These are phyloP conservation scores for Stomorhina lunata DNA, from an alignment of 2,888 invertebrate genomes.

Conservation along the genomic window DNA sequence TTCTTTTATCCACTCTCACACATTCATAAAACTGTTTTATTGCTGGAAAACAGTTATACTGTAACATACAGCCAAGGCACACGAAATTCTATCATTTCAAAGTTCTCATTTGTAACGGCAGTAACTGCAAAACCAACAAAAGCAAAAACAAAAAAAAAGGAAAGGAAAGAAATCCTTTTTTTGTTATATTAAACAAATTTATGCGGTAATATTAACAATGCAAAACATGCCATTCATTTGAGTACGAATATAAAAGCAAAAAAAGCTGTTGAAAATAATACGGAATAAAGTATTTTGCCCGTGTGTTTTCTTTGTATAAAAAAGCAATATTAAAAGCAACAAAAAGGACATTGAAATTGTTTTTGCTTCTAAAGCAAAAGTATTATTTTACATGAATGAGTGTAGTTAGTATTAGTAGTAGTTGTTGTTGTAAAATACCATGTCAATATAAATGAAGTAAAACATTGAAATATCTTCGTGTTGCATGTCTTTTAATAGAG, in stretches of 20 bases:
- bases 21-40: too few relatives aligned
- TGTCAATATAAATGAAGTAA: conserved; percentile 17
- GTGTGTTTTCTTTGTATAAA: not conserved
- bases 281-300: not conserved
- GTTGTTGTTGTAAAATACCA: conserved; percentile 13
- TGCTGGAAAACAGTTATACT: too few relatives aligned
- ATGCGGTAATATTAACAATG: conserved; percentile 13
- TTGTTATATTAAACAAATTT: not conserved
- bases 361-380: too few relatives aligned
- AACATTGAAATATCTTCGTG: conserved; percentile 14
- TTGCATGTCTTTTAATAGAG: conserved; percentile 14
- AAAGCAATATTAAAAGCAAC: conserved; percentile 6
- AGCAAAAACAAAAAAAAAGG: not conserved
- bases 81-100: too few relatives aligned
- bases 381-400: too few relatives aligned
- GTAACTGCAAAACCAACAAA: too few relatives aligned
- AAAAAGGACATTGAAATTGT: conserved; percentile 51
- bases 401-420: too few relatives aligned
- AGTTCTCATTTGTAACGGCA: too few relatives aligned
- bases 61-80: too few relatives aligned
- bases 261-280: not conserved
- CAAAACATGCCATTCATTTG: not conserved
- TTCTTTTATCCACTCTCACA: too few relatives aligned
- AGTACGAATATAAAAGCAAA: not conserved
- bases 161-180: not conserved